Evolutionary conservation across 92 coral and sea anemone genomes (phyloP).

Genomic region (Zoanthus gigantus): DNA sequence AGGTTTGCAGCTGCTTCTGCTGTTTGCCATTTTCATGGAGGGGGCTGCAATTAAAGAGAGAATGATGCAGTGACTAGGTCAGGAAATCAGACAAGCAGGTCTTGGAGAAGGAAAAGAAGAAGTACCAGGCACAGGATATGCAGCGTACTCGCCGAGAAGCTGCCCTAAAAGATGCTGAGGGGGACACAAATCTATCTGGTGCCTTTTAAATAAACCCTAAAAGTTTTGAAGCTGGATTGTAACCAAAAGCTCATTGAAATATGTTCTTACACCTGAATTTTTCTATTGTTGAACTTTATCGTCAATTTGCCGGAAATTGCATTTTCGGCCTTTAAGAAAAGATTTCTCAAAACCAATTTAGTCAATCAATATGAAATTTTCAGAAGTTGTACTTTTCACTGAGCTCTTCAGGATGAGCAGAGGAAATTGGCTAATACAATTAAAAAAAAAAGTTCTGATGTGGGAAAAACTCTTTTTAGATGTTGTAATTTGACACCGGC

Average conservation of each 20-base stretch:
- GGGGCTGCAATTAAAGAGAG: constrained; percentile 52
- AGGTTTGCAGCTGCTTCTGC: constrained; percentile 54
- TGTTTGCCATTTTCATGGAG: constrained; percentile 57
- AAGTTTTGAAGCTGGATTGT: neutral
- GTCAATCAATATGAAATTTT: constrained; percentile 53
- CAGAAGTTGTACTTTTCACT: constrained; percentile 27
- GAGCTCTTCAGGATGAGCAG: constrained; percentile 42
- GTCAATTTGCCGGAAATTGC: constrained; percentile 31
- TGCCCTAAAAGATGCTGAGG: constrained; percentile 56
- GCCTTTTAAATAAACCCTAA: constrained; percentile 42
- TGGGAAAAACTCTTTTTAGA: neutral
- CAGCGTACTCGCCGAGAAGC: constrained; percentile 38
- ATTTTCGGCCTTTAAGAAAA: constrained; percentile 43
- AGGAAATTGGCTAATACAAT: neutral
- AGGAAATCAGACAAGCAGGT: constrained; percentile 37
- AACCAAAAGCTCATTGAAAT: neutral
- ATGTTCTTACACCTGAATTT: constrained; percentile 6
- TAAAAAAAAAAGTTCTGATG: constrained; percentile 15
- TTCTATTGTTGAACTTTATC: constrained; percentile 30
- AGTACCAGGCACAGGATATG: constrained; percentile 23
- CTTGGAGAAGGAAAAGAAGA: constrained; percentile 32
- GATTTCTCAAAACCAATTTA: constrained; percentile 37
- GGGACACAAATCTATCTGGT: constrained; percentile 49
- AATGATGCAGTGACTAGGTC: too few relatives aligned
- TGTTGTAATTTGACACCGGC: constrained; percentile 11